These are phyloP conservation scores for Acrobasis repandana DNA, from an alignment of 2,888 invertebrate species.

Conservation along the genomic window DNA sequence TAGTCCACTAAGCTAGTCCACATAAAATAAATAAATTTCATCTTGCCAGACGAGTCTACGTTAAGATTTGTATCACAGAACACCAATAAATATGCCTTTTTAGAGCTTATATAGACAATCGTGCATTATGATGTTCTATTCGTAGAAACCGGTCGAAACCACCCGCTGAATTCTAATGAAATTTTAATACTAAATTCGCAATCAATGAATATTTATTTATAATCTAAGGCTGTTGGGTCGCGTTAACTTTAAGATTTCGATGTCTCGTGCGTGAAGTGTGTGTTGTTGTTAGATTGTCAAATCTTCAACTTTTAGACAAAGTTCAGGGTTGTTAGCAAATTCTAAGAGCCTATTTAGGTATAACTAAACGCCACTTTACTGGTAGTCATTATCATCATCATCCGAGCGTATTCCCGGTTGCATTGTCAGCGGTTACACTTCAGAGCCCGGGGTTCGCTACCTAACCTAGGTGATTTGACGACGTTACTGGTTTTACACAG, in stretches of 20 bases:
- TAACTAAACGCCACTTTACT: no score
- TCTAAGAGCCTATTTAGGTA: no score
- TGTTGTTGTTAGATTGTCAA: background rate
- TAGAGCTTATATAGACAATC: slow-evolving; percentile 22
- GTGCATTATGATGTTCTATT: slow-evolving; percentile 37
- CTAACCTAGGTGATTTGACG: no score
- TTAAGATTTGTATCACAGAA: slow-evolving; percentile 23
- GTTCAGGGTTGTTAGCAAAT: background rate
- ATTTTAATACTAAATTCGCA: slow-evolving; percentile 37
- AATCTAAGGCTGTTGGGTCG: slow-evolving; percentile 31
- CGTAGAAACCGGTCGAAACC: slow-evolving; percentile 36
- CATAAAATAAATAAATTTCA: background rate
- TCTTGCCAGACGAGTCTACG: slow-evolving; percentile 1
- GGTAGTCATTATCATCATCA: no score
- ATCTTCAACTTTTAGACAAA: background rate
- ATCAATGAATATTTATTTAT: slow-evolving; percentile 43
- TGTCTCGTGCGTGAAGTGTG: background rate
- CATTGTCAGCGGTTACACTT: no score
- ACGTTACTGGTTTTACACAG: no score
- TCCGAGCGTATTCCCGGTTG: no score
- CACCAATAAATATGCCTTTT: slow-evolving; percentile 26
- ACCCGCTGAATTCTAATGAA: slow-evolving; percentile 41
- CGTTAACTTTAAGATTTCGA: slow-evolving; percentile 1
- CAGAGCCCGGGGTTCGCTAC: no score
- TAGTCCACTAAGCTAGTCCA: no score